Evolutionary conservation across 2,797 vertebrate genomes (phyloP).

Genomic region (Brachyalestes nurse): DNA sequence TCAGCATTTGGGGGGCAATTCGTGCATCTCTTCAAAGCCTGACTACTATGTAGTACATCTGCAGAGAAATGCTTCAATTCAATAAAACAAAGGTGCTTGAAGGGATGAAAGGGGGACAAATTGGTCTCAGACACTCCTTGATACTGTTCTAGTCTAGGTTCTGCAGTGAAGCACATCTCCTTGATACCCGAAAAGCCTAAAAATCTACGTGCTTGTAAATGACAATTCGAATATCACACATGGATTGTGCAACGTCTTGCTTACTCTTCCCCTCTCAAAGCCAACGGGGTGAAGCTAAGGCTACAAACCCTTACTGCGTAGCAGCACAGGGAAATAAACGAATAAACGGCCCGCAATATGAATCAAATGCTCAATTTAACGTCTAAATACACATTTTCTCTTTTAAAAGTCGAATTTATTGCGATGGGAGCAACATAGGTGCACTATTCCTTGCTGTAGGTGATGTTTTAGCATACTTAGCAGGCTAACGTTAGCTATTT

Average conservation of each 20-base stretch:
- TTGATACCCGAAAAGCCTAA: background rate
- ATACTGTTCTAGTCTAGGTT: background rate
- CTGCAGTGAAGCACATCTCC: background rate
- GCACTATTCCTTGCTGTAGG: background rate
- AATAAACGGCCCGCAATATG: background rate
- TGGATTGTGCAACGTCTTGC: background rate
- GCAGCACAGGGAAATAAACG: background rate
- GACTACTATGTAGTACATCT: background rate
- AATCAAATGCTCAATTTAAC: background rate
- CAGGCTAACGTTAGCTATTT: conserved; percentile 63
- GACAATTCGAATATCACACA: background rate
- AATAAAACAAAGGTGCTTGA: background rate
- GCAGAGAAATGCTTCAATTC: background rate
- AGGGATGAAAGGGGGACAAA: background rate
- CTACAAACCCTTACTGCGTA: background rate
- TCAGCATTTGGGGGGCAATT: too few species aligned
- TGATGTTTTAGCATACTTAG: conserved; percentile 40
- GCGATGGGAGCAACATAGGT: too few species aligned
- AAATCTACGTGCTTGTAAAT: background rate
- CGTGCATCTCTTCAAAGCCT: too few species aligned
- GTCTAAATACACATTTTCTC: background rate
- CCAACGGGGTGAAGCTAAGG: background rate
- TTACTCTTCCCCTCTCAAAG: background rate
- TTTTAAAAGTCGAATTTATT: background rate
- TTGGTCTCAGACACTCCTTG: background rate